Evolutionary conservation across 2,113 vertebrate genomes (phyloP), one percentile per base, ranked within the genome.

Genomic region (Chitala chitala): DNA sequence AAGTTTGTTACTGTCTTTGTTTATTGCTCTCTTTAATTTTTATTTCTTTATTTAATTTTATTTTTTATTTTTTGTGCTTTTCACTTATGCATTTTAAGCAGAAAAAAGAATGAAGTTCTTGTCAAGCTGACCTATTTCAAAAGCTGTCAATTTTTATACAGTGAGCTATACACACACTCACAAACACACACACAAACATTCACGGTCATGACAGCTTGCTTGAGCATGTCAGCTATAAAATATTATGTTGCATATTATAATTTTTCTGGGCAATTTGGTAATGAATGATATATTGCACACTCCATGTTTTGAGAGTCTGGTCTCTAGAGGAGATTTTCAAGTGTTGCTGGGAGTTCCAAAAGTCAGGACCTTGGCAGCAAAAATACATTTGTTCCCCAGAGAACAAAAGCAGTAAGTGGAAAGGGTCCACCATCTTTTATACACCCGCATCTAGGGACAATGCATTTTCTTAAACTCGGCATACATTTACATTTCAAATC

Each of bases 211-310:
- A 22, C 12, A 66, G 36, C 24, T 69, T 20, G 26, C 15, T 36
- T 48, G 15, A 9, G 17, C 17, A 51, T 51, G 46, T 53, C 17
- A 36, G 24, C 68, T 5, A 51, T 69, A 69, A 69, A 31, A 53
- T 55, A 63, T 73, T 59, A 48, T 5, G 5, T 74, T 40, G 44
- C 13, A 76, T 69, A 29, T 78, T 81, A 78, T 38, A 75, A 73
- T 59, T 29, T 50, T 76, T 69, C n/a, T 70, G 40, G 38, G 56
- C 22, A 55, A 69, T 75, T 68, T 78, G 44, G 61, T 71, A 58
- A 55, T 76, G 73, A 80, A 75, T 24, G 50, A 76, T n/a, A n/a
- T 7, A 58, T 69, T 71, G 58, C 79, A 79, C 69, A 80, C 78
- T 71, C 73, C 40, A 3, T 70, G 26, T 68, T 72, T 66, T 31